Percentiles rank a stretch among this genome's conserved stretches.
phyloP scores from a whole-genome alignment of 2,888 invertebrate species.

The Dendrolimus pini region DNA sequence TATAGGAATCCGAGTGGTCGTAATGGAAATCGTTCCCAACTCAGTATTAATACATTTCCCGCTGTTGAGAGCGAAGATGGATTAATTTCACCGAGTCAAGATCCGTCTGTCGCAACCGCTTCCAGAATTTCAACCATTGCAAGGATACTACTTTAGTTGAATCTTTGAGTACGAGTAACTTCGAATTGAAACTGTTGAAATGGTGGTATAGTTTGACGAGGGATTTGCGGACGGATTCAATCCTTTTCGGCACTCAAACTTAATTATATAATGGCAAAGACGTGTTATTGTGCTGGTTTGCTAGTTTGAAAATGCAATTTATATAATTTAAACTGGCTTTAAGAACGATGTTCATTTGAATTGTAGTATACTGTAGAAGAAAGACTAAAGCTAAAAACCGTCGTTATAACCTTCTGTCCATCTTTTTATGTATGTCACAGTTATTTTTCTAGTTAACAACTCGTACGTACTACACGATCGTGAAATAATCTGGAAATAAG shows the following conservation, averaged over 20 bases:
- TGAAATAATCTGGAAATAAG: background rate
- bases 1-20: too few species aligned
- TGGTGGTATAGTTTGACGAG: slow-evolving; percentile 56
- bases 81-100: slow-evolving; percentile 67
- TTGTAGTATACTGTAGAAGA: too few species aligned
- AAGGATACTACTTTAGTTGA: slow-evolving; percentile 58
- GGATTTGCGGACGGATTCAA: slow-evolving; percentile 46
- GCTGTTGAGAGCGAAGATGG: slow-evolving; percentile 53
- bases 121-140: slow-evolving; percentile 49
- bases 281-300: slow-evolving; percentile 11
- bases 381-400: too few species aligned
- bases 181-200: slow-evolving; percentile 60
- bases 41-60: slow-evolving; percentile 47
- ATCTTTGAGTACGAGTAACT: slow-evolving; percentile 52
- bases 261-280: slow-evolving; percentile 16
- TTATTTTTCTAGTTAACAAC: too few species aligned
- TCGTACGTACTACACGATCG: too few species aligned
- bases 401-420: too few species aligned
- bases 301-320: background rate
- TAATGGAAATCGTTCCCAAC: background rate
- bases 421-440: too few species aligned
- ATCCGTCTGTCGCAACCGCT: slow-evolving; percentile 51
- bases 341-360: too few species aligned
- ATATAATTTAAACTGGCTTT: too few species aligned
- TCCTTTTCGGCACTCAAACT: slow-evolving; percentile 34